Conservation (phyloP, 2,797 vertebrate genomes). For the Bovichtus variegatus region DNA sequence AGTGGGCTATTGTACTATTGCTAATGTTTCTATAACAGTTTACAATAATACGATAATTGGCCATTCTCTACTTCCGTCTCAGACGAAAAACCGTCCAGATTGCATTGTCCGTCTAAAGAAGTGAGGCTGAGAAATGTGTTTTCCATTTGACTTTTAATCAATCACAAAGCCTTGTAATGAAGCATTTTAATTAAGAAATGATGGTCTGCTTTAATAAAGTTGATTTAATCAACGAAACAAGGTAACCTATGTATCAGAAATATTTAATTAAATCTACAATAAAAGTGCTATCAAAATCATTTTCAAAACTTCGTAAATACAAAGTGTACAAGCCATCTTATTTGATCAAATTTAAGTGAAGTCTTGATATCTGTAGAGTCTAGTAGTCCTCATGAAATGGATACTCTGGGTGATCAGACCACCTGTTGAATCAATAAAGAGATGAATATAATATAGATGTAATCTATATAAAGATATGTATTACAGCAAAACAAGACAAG, state of each 20-base stretch:
- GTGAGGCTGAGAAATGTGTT: neutral
- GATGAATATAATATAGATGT: no score
- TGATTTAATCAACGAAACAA: neutral
- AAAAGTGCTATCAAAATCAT: neutral
- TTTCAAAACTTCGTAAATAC: neutral
- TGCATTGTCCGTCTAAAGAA: neutral
- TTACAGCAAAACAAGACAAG: no score
- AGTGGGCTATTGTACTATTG: neutral
- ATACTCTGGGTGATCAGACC: constrained; percentile 87
- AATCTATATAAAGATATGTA: no score
- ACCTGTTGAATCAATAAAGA: constrained; percentile 72
- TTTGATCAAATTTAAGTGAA: neutral
- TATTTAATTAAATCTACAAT: neutral
- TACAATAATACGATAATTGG: constrained; percentile 14
- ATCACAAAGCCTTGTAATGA: neutral
- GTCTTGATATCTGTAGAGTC: constrained; percentile 21
- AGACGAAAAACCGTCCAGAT: neutral
- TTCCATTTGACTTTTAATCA: constrained; percentile 10
- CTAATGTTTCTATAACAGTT: neutral
- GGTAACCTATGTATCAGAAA: neutral
- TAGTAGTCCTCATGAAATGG: constrained; percentile 87
- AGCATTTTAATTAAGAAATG: neutral
- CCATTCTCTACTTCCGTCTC: constrained; percentile 15
- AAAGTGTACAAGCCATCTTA: neutral
- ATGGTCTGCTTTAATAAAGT: neutral